Conservation (phyloP, 2,797 vertebrate species). For the Tarsius wallacei region DNA sequence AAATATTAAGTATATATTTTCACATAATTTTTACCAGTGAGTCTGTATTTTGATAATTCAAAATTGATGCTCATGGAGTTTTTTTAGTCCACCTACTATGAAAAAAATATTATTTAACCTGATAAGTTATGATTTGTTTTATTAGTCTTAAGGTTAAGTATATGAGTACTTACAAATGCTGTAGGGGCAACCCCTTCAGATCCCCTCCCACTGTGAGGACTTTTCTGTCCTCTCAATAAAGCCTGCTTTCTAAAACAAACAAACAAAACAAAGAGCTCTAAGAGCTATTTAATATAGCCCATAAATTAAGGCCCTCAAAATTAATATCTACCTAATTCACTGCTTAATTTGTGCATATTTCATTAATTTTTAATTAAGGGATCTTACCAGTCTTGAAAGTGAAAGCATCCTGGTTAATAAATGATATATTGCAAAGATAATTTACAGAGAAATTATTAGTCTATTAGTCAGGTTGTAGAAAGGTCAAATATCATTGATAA, state of each 20-base stretch:
- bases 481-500: background rate
- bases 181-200: background rate
- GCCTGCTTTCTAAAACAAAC: too few relatives aligned
- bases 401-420: conserved; percentile 3
- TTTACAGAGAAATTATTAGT: conserved; percentile 32
- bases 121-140: conserved; percentile 51
- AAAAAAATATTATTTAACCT: background rate
- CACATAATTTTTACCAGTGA: background rate
- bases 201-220: too few relatives aligned
- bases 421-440: conserved; percentile 23
- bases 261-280: background rate
- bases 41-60: background rate
- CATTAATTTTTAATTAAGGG: conserved; percentile 73
- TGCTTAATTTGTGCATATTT: conserved; percentile 62
- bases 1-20: background rate
- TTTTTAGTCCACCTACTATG: background rate
- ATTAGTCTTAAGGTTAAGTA: conserved; percentile 43
- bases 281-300: conserved; percentile 41
- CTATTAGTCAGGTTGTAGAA: conserved; percentile 21
- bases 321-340: conserved; percentile 69
- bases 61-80: background rate
- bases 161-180: conserved; percentile 32
- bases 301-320: conserved; percentile 68
- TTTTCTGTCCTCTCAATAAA: too few relatives aligned
- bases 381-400: background rate